phyloP scores from a whole-genome alignment of 2,888 invertebrate genomes.

The Dasysyrphus tricinctus region DNA sequence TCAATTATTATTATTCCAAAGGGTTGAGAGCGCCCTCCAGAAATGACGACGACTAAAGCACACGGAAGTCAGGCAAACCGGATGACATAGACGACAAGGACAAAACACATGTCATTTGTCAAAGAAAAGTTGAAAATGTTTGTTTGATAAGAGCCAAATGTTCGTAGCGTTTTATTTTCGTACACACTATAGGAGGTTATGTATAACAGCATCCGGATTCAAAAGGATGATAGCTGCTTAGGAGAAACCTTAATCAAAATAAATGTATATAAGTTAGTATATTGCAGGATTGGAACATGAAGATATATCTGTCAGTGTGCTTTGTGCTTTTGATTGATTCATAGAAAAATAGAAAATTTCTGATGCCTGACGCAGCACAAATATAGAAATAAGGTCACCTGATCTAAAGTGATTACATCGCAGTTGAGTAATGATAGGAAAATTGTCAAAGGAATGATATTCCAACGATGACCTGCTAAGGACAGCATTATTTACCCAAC shows the following conservation, averaged over 20 bases:
- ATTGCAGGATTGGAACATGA: constrained; percentile 5
- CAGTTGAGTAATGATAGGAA: constrained; percentile 50
- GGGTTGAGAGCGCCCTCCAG: constrained; percentile 61
- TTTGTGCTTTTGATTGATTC: constrained; percentile 60
- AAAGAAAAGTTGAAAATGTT: constrained; percentile 51
- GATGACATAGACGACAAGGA: constrained; percentile 76
- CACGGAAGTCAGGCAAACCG: constrained; percentile 35
- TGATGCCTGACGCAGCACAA: constrained; percentile 6
- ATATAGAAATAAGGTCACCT: constrained; percentile 15
- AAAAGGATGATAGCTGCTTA: neutral
- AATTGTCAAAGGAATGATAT: constrained; percentile 22
- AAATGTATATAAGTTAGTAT: neutral
- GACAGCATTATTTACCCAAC: constrained; percentile 33
- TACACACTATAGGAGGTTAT: neutral
- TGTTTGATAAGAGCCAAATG: constrained; percentile 51
- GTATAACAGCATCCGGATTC: neutral
- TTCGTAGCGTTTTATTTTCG: constrained; percentile 21
- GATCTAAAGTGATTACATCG: constrained; percentile 17
- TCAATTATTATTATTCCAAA: constrained; percentile 47
- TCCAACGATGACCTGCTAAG: constrained; percentile 31
- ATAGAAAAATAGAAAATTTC: neutral
- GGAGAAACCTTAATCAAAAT: constrained; percentile 19
- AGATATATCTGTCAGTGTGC: constrained; percentile 45
- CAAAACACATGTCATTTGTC: constrained; percentile 77
- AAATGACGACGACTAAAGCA: constrained; percentile 15